Percentiles rank a stretch among this genome's conserved stretches.
These are phyloP conservation scores for Drosophila ogumai DNA, from an alignment of 1,140 invertebrate genomes.

Conservation along the genomic window DNA sequence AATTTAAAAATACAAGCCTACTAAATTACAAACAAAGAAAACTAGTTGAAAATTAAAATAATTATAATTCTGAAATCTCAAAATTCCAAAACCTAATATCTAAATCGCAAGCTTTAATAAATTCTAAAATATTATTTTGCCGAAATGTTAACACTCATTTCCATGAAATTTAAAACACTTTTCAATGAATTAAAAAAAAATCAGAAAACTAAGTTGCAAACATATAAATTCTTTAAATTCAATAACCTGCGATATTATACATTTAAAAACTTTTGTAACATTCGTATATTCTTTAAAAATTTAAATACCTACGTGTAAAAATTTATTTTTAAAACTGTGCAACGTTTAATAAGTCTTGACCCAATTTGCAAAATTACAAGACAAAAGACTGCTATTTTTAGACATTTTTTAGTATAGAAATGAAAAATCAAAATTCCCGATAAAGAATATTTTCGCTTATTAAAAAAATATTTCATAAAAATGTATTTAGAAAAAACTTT, in stretches of 20 bases:
- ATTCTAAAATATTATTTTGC: neutral
- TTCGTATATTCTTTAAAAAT: neutral
- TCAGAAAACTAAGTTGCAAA: neutral
- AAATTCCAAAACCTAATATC: neutral
- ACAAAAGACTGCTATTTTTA: slow-evolving; percentile 10
- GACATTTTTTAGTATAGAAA: neutral
- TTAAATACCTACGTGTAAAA: neutral
- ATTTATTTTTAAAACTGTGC: neutral
- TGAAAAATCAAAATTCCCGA: neutral
- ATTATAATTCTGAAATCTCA: no score
- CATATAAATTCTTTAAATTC: neutral
- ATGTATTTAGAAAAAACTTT: neutral
- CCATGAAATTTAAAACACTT: neutral
- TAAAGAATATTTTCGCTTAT: neutral
- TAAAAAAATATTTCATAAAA: no score
- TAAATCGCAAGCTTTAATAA: neutral
- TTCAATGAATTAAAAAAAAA: no score
- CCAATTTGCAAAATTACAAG: neutral
- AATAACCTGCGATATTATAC: neutral
- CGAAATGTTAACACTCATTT: neutral
- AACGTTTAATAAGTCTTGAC: neutral
- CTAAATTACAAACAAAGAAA: neutral
- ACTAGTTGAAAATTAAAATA: neutral
- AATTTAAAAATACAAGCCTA: neutral
- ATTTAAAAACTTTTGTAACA: neutral